Percentiles rank a stretch among this genome's conserved stretches.
These are phyloP conservation scores for Aricia artaxerxes DNA, from an alignment of 2,888 invertebrate species.

Conservation along the genomic window DNA sequence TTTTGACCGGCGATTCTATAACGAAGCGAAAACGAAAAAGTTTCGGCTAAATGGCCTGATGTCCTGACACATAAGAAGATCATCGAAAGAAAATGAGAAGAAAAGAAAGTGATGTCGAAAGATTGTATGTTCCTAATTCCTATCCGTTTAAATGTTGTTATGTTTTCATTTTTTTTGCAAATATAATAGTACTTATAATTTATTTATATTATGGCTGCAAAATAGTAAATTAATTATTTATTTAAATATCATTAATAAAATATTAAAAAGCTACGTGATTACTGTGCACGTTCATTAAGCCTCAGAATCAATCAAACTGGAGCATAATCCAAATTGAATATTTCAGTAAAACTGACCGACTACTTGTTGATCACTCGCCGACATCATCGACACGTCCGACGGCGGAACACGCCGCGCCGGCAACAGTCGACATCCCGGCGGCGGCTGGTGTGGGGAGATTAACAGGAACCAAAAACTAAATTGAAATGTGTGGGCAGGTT, in stretches of 20 bases:
- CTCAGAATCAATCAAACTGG: slow-evolving; percentile 1
- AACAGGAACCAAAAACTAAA: no score
- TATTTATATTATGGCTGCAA: background rate
- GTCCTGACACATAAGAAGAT: no score
- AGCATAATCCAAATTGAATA: background rate
- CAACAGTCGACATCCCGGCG: background rate
- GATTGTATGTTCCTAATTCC: no score
- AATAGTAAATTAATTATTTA: background rate
- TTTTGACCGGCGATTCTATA: no score
- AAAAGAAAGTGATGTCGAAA: no score
- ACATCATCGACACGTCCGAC: background rate
- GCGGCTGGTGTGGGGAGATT: background rate
- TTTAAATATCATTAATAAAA: background rate
- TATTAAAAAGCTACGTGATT: background rate
- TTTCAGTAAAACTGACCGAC: slow-evolving; percentile 2
- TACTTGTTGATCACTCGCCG: background rate
- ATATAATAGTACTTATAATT: background rate
- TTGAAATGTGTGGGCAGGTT: no score
- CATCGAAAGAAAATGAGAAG: background rate
- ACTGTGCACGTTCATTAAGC: background rate
- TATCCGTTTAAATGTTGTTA: background rate
- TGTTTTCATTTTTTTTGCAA: background rate
- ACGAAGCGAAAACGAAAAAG: no score
- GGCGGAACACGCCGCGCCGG: background rate
- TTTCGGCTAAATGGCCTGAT: no score